phyloP scores from a whole-genome alignment of 2,797 vertebrate species.

The Molossus alvarezi region DNA sequence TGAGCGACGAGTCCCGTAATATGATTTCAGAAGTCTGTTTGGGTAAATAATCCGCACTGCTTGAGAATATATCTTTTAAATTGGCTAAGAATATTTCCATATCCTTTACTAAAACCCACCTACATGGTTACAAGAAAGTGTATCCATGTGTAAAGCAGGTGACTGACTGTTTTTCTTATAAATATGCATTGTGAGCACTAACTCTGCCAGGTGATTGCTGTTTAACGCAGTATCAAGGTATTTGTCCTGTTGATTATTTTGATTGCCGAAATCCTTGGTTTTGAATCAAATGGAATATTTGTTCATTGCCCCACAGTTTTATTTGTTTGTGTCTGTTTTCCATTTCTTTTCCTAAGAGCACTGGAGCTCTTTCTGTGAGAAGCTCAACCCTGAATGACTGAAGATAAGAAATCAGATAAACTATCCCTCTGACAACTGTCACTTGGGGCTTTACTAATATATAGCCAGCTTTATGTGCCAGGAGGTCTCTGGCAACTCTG shows the following conservation, averaged over 20 bases:
- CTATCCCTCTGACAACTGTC: conserved; percentile 2
- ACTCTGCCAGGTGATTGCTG: background rate
- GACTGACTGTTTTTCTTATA: background rate
- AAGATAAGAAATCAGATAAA: conserved; percentile 67
- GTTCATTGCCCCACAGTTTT: background rate
- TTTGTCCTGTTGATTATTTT: conserved; percentile 41
- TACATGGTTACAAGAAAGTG: background rate
- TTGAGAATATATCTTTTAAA: conserved; percentile 53
- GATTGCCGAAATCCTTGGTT: conserved; percentile 66
- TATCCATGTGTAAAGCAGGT: background rate
- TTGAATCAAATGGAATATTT: conserved; percentile 55
- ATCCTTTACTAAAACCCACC: conserved; percentile 26
- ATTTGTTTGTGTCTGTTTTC: conserved; percentile 56
- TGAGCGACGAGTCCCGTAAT: background rate
- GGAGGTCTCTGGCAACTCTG: background rate
- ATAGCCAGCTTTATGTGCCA: background rate
- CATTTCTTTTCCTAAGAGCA: conserved; percentile 64
- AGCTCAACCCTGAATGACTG: conserved; percentile 64
- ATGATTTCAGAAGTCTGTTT: conserved; percentile 45
- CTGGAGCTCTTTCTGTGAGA: conserved; percentile 62
- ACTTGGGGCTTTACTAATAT: background rate
- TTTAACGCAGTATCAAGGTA: conserved; percentile 12
- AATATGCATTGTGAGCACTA: background rate
- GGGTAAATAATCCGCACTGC: background rate
- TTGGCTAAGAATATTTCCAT: background rate